Percentiles rank a stretch among this genome's conserved stretches.
phyloP scores from a whole-genome alignment of 2,888 invertebrate genomes.

The Rambutsinella grinnellia region DNA sequence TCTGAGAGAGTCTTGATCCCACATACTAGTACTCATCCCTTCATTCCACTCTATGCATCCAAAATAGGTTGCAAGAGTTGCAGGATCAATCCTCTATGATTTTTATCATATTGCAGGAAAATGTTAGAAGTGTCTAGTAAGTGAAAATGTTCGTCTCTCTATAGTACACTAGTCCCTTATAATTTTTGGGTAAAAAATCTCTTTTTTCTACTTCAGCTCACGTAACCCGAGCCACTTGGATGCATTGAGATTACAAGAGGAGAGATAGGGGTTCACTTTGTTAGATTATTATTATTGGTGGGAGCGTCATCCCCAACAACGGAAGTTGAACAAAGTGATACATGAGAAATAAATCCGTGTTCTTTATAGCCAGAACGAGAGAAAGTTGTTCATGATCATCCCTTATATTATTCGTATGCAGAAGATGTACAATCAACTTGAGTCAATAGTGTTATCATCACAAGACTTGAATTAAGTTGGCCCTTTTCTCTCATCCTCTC shows the following conservation, averaged over 20 bases:
- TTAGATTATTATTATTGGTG: conserved; percentile 59
- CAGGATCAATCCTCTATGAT: no score
- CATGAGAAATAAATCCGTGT: conserved; percentile 51
- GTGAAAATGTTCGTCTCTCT: no score
- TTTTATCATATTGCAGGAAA: no score
- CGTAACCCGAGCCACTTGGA: conserved; percentile 55
- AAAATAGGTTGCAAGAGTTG: no score
- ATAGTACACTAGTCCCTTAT: no score
- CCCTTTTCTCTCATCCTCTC: background rate
- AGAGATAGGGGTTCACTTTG: conserved; percentile 47
- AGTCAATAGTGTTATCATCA: background rate
- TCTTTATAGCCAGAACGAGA: conserved; percentile 34
- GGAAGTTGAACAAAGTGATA: conserved; percentile 56
- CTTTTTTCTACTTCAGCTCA: conserved; percentile 46
- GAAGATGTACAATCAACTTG: background rate
- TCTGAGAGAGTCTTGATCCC: no score
- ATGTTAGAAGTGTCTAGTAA: no score
- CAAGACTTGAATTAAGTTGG: background rate
- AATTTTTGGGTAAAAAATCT: conserved; percentile 27
- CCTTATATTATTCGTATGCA: background rate
- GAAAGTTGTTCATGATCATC: background rate
- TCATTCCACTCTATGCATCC: no score
- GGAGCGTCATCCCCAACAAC: conserved; percentile 15
- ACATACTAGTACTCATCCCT: no score
- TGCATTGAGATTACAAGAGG: conserved; percentile 10